A percentile compares a stretch with the other conserved stretches of the same genome.
phyloP scores from a whole-genome alignment of 2,113 vertebrate species.

The Chitala chitala region DNA sequence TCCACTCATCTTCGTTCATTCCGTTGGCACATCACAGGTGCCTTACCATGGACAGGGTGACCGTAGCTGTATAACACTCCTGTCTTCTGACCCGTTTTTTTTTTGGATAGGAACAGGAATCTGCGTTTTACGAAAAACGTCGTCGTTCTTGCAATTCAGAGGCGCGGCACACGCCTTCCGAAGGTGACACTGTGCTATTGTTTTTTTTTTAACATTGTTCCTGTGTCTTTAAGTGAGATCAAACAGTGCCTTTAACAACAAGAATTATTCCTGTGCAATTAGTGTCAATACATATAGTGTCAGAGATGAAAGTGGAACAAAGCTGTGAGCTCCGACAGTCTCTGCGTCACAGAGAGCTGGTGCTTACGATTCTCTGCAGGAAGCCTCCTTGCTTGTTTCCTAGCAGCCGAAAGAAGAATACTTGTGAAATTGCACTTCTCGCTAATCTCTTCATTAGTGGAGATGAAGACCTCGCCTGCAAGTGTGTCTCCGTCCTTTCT shows the following conservation, averaged over 20 bases:
- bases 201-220: constrained; percentile 40
- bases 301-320: constrained; percentile 26
- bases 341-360: constrained; percentile 28
- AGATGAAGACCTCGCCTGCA: background rate
- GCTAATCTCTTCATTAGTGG: background rate
- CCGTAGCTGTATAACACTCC: too few species aligned
- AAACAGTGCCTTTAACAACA: constrained; percentile 50
- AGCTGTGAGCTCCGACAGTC: constrained; percentile 23
- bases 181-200: constrained; percentile 66
- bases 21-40: too few species aligned
- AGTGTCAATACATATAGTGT: constrained; percentile 34
- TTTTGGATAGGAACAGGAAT: too few species aligned
- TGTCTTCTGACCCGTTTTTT: too few species aligned
- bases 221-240: constrained; percentile 51
- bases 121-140: too few species aligned
- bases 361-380: background rate
- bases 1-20: too few species aligned
- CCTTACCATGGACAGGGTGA: too few species aligned
- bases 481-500: background rate
- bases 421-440: background rate
- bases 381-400: background rate
- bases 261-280: constrained; percentile 26
- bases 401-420: background rate
- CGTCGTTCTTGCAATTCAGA: too few species aligned
- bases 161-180: constrained; percentile 64